Percentiles rank a stretch among this genome's conserved stretches.
Conservation (phyloP, 2,888 invertebrate species). For the Drosophila subsilvestris region DNA sequence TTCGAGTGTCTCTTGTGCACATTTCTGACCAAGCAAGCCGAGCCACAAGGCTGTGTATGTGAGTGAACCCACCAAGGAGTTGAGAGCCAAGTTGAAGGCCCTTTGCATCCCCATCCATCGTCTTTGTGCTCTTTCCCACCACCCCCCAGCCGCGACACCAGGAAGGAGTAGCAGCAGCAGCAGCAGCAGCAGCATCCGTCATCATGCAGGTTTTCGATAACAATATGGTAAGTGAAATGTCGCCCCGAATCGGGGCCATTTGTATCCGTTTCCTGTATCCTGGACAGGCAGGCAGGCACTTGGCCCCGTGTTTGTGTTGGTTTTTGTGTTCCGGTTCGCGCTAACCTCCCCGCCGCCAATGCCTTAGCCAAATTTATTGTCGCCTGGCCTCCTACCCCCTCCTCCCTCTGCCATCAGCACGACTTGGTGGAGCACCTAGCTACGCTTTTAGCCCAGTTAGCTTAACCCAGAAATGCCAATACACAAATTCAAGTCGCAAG, state of each 20-base stretch:
- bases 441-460: slow-evolving; percentile 67
- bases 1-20: slow-evolving; percentile 1
- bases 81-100: not conserved
- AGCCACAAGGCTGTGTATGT: slow-evolving; percentile 57
- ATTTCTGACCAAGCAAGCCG: not conserved
- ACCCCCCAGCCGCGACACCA: not conserved
- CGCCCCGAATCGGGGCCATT: slow-evolving; percentile 11
- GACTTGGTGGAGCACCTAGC: slow-evolving; percentile 23
- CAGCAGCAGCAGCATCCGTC: slow-evolving; percentile 42
- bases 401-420: not conserved
- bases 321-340: not conserved
- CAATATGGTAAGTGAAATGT: slow-evolving; percentile 76
- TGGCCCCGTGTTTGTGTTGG: slow-evolving; percentile 5
- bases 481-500: slow-evolving; percentile 49
- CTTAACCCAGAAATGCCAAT: slow-evolving; percentile 67
- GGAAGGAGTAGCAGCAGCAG: slow-evolving; percentile 6
- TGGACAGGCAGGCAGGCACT: slow-evolving; percentile 3
- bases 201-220: slow-evolving; percentile 82
- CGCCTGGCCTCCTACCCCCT: not conserved
- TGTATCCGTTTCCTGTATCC: slow-evolving; percentile 8
- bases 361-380: slow-evolving; percentile 35
- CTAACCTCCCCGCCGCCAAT: slow-evolving; percentile 1
- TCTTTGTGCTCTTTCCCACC: slow-evolving; percentile 2
- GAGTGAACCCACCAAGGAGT: slow-evolving; percentile 47
- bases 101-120: not conserved